phyloP scores from a whole-genome alignment of 92 coral and sea anemone genomes.

The Porites evermanni region DNA sequence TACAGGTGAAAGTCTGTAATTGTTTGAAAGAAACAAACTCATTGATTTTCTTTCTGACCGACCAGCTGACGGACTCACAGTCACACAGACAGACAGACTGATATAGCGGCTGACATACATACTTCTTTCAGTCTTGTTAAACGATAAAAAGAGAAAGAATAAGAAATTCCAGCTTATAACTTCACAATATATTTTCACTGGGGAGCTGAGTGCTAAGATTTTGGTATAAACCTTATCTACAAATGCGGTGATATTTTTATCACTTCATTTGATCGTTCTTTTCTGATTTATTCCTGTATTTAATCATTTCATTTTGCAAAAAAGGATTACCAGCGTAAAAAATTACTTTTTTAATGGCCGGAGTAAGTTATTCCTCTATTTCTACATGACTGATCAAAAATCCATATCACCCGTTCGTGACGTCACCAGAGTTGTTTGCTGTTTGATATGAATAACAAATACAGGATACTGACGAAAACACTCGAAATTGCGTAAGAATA shows the following conservation, averaged over 20 bases:
- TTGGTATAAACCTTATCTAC: background rate
- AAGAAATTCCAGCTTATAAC: no score
- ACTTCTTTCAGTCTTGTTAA: no score
- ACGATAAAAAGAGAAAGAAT: no score
- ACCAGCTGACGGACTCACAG: background rate
- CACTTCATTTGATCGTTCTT: background rate
- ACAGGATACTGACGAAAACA: background rate
- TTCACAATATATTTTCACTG: no score
- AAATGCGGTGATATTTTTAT: background rate
- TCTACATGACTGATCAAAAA: background rate
- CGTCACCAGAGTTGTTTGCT: background rate
- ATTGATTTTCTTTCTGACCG: background rate
- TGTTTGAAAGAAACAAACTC: background rate
- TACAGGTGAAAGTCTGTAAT: background rate
- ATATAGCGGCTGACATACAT: no score
- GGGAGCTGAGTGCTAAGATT: no score
- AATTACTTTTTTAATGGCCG: background rate
- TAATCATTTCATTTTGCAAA: no score
- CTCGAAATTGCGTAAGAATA: background rate
- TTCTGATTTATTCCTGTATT: no score
- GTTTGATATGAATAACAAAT: constrained; percentile 5
- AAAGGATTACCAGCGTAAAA: background rate
- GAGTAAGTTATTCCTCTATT: background rate
- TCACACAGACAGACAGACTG: background rate
- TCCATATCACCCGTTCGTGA: background rate